Conservation (phyloP, 1,140 invertebrate species). For the Copidosoma floridanum region DNA sequence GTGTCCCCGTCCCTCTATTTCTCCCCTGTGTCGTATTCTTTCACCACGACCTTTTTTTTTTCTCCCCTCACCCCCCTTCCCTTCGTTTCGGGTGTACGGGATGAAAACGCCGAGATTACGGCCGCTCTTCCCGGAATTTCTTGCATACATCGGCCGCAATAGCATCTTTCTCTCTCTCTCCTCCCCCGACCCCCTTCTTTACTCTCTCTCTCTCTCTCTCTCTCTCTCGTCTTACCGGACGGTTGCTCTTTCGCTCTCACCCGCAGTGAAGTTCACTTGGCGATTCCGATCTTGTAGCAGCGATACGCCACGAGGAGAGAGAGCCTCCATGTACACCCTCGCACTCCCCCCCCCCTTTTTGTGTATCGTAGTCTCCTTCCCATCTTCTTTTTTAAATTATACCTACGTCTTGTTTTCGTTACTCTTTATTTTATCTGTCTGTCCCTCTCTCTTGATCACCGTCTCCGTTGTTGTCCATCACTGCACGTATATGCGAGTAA, state of each 20-base stretch:
- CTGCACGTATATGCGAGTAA: too few relatives aligned
- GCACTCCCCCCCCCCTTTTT: neutral
- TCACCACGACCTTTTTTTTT: neutral
- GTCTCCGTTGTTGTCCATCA: too few relatives aligned
- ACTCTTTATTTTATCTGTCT: too few relatives aligned
- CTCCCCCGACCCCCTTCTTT: slow-evolving; percentile 47
- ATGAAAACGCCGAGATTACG: slow-evolving; percentile 19
- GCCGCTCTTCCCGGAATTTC: slow-evolving; percentile 52
- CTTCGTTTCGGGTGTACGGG: neutral
- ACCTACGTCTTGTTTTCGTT: too few relatives aligned
- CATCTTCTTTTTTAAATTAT: slow-evolving; percentile 1
- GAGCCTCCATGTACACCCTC: neutral
- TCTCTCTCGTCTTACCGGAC: neutral
- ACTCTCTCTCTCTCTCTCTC: too few relatives aligned
- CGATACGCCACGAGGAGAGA: slow-evolving; percentile 37
- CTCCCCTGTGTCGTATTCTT: neutral
- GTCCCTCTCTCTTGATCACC: too few relatives aligned
- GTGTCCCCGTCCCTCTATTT: neutral
- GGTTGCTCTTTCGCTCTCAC: too few relatives aligned
- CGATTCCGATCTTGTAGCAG: slow-evolving; percentile 57
- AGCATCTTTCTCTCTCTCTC: slow-evolving; percentile 46
- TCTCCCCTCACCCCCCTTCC: neutral
- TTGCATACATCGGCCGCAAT: slow-evolving; percentile 51
- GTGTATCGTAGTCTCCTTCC: too few relatives aligned
- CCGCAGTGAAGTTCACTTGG: slow-evolving; percentile 47